Evolutionary conservation across 2,113 vertebrate genomes (phyloP), one percentile per base, ranked within the genome.

Genomic region (Bubo bubo): DNA sequence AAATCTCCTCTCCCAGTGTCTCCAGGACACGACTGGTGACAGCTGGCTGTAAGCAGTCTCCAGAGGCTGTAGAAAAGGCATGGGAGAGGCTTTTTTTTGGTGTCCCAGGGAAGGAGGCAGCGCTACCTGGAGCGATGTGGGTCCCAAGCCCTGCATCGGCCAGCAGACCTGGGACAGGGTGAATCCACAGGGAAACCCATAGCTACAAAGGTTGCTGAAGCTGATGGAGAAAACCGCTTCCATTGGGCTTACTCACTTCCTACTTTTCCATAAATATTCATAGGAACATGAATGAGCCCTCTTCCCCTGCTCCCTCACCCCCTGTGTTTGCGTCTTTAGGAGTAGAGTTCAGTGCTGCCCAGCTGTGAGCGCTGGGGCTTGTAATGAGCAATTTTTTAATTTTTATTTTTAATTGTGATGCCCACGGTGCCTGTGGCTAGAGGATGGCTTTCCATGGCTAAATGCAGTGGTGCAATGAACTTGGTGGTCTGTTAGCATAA

Each of bases 61-160:
- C 41, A 24, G 64, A 6, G 59, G 27, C 39, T 23, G 70, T 43
- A 34, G 30, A 4, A 77, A 34, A 73, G 39, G n/a, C 14, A 14
- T 1, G 30, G 35, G 13, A 21, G 10, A 52, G 23, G 49, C 28
- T 79, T 55, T 43, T 27, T 3, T 43, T 35, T 67, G 81, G 37
- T 59, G 47, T 30, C 30, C 13, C 3, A 4, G 72, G 68, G 79
- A 73, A 37, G 53, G 50, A 62, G 45, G 30, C 43, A 47, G 37
- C 0, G 26, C 23, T 72, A 20, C 56, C 34, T 1, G 32, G 27
- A 45, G 79, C 0, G 0, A 3, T 19, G 58, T 3, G 30, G 20
- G 6, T 28, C 20, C 35, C 20, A 26, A 82, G 27, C 50, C 60
- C 24, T 1, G 11, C 71, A 28, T 55, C 0, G 1, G 37, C 63